Base-by-base conservation (phyloP, 2,888 invertebrate species). In the Strigamia crassipes region DNA sequence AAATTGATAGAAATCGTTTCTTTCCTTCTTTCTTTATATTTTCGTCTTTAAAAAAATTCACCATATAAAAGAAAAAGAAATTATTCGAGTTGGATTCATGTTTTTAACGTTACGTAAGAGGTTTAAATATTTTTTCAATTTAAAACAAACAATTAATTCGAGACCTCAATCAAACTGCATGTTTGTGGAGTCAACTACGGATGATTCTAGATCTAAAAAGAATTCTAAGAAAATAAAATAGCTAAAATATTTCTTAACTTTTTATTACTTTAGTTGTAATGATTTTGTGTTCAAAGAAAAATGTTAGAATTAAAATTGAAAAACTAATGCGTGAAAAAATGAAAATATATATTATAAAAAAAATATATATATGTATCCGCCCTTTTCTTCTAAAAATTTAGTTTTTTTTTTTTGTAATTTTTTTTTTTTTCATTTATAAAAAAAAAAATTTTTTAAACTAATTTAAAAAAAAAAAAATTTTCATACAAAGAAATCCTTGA, bases 401-500 rank as follows among this genome's bases (percentile, higher is more conserved):
- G n/a, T 46, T 46, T n/a, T 4, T 12, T n/a, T 42, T 42, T 42
- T 46, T 46, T 46, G 0, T n/a, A 56, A 18, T 6, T 6, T 15
- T 15, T 51, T 51, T 51, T 56, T 56, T 51, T 12, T 15, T 51
- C n/a, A 15, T 51, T 13, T n/a, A 15, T 51, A 51, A 18, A 56
- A 56, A 4, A 56, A 46, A n/a, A 46, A 13, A 15, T 18, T 6
- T n/a, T 9, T n/a, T 18, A 21, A 56, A 56, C 1, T 46, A 46
- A 46, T 15, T 51, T 1, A 51, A 51, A 51, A 51, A 18, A 56
- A 56, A 38, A 9, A n/a, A 9, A 18, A n/a, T 21, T 56, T 21
- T 56, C n/a, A 56, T 56, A 56, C 56, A 56, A 56, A 56, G 56
- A 56, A 56, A 56, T 56, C 56, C 56, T 18, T 51, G 15, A 56